These are phyloP conservation scores for Spicauda simplicius DNA, from an alignment of 2,888 invertebrate genomes.

Conservation along the genomic window DNA sequence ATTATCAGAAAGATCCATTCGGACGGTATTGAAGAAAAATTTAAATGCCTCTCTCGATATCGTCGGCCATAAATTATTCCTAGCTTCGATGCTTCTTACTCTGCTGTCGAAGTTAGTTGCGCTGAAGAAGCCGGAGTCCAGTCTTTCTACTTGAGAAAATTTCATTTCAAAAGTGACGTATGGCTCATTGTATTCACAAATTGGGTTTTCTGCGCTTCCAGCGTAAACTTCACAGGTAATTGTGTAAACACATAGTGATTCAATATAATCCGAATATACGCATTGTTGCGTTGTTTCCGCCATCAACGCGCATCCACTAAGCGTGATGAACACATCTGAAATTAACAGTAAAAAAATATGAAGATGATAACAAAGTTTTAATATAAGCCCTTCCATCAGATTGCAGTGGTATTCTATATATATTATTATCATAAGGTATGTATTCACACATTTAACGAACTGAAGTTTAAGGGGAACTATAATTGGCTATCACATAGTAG, in stretches of 20 bases:
- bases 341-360: neutral
- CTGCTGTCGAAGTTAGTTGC: slow-evolving; percentile 70
- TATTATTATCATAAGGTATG: too few relatives aligned
- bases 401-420: too few relatives aligned
- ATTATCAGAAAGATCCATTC: slow-evolving; percentile 59
- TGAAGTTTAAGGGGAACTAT: too few relatives aligned
- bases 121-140: slow-evolving; percentile 62
- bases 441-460: too few relatives aligned
- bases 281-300: slow-evolving; percentile 48
- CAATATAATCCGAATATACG: slow-evolving; percentile 27
- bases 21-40: slow-evolving; percentile 56
- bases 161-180: slow-evolving; percentile 60
- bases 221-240: slow-evolving; percentile 55
- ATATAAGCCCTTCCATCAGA: too few relatives aligned
- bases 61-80: slow-evolving; percentile 55
- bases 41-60: slow-evolving; percentile 56
- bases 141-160: slow-evolving; percentile 44
- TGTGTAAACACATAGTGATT: slow-evolving; percentile 55
- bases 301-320: neutral
- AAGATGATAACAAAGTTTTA: neutral
- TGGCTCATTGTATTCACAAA: slow-evolving; percentile 52
- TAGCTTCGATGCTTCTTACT: slow-evolving; percentile 58
- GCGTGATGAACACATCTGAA: slow-evolving; percentile 14
- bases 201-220: slow-evolving; percentile 50
- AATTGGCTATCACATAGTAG: too few relatives aligned